Evolutionary conservation across 1,140 invertebrate species (phyloP).

Genomic region (Andrena cerasifolii): DNA sequence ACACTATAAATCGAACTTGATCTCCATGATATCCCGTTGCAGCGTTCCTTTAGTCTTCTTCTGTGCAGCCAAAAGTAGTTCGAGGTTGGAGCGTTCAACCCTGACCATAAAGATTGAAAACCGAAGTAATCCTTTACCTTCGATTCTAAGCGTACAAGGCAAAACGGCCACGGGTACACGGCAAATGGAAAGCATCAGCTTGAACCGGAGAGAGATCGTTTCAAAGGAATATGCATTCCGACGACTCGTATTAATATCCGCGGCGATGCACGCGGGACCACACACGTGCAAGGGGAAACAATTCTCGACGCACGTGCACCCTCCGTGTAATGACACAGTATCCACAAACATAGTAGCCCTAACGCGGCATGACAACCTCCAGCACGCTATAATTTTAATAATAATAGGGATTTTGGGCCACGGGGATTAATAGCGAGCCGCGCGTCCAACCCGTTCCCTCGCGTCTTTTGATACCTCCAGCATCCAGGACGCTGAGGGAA

Average conservation of each 20-base stretch:
- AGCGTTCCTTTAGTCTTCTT: background rate
- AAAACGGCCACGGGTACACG: background rate
- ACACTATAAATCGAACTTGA: no score
- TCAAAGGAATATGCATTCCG: constrained; percentile 25
- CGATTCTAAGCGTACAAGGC: background rate
- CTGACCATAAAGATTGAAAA: background rate
- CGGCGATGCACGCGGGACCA: constrained; percentile 60
- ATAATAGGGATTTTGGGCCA: constrained; percentile 69
- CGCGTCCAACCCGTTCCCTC: background rate
- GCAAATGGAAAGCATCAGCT: background rate
- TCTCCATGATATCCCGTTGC: no score
- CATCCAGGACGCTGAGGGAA: constrained; percentile 8
- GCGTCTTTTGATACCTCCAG: constrained; percentile 29
- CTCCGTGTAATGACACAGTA: constrained; percentile 61
- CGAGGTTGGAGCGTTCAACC: background rate
- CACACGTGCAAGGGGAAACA: constrained; percentile 59
- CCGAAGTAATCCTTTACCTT: background rate
- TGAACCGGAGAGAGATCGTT: constrained; percentile 14
- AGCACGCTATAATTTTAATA: constrained; percentile 71
- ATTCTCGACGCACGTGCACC: constrained; percentile 55
- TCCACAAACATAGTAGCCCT: constrained; percentile 59
- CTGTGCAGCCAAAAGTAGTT: background rate
- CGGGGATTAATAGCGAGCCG: constrained; percentile 52
- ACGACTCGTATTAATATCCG: constrained; percentile 45
- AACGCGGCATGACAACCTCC: constrained; percentile 59